phyloP scores from a whole-genome alignment of 2,888 invertebrate genomes.

The Pheosia tremula region DNA sequence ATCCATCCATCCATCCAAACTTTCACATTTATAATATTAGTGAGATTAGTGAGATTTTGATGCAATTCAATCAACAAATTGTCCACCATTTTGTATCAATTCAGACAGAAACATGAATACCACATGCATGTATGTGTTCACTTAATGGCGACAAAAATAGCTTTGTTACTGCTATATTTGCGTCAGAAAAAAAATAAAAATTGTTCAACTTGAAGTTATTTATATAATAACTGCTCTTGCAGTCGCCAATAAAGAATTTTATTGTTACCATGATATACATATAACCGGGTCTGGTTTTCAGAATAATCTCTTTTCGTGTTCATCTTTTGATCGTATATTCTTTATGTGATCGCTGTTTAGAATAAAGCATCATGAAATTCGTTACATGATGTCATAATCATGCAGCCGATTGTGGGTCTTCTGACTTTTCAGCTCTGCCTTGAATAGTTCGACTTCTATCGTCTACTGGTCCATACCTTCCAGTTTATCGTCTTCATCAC shows the following conservation, averaged over 20 bases:
- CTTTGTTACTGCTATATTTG: neutral
- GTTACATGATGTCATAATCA: neutral
- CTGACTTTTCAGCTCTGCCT: too few relatives aligned
- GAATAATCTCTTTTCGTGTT: neutral
- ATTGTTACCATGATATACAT: neutral
- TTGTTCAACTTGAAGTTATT: conserved; percentile 3
- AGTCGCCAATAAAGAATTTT: conserved; percentile 5
- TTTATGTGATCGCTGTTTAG: neutral
- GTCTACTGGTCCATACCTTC: too few relatives aligned
- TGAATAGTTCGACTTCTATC: too few relatives aligned
- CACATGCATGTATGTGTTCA: neutral
- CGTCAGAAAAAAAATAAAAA: conserved; percentile 1
- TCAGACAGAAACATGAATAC: neutral
- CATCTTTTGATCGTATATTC: neutral
- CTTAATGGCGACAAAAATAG: neutral
- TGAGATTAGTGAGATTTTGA: too few relatives aligned
- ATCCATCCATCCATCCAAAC: too few relatives aligned
- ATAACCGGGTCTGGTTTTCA: neutral
- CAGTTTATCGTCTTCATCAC: too few relatives aligned
- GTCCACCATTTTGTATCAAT: neutral
- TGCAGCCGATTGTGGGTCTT: too few relatives aligned
- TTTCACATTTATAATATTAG: too few relatives aligned
- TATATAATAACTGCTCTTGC: neutral
- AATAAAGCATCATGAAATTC: neutral
- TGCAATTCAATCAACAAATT: too few relatives aligned